Conservation (phyloP, 2,888 invertebrate species). For the Stenoptilia bipunctidactyla region DNA sequence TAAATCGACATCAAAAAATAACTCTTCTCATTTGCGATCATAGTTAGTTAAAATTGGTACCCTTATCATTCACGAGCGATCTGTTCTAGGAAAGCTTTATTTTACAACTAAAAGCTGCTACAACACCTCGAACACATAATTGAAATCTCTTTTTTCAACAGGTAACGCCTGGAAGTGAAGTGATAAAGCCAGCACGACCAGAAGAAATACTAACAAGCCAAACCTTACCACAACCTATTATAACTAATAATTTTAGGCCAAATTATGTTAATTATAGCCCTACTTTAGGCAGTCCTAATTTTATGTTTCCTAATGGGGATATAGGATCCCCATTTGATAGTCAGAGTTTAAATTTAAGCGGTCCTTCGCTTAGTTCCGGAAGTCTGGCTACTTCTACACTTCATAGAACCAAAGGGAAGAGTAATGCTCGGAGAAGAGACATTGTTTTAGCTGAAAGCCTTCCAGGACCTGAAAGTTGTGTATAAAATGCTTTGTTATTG, state of each 20-base stretch:
- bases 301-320: conserved; percentile 61
- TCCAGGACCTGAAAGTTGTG: conserved; percentile 91
- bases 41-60: too few relatives aligned
- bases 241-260: conserved; percentile 49
- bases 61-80: too few relatives aligned
- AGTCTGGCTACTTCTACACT: conserved; percentile 57
- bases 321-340: conserved; percentile 52
- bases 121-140: neutral
- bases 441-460: conserved; percentile 87
- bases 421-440: conserved; percentile 72
- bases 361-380: conserved; percentile 56
- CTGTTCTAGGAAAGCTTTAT: too few relatives aligned
- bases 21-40: too few relatives aligned
- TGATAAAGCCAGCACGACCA: conserved; percentile 29
- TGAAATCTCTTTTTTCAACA: conserved; percentile 20
- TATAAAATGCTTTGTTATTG: conserved; percentile 64
- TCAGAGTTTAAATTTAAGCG: conserved; percentile 45
- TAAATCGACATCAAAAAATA: too few relatives aligned
- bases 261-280: conserved; percentile 55
- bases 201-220: conserved; percentile 56
- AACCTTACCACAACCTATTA: conserved; percentile 39
- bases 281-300: conserved; percentile 61
- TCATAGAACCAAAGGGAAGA: conserved; percentile 66
- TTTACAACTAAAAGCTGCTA: too few relatives aligned
- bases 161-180: conserved; percentile 45